Conservation (phyloP, 2,113 vertebrate genomes). For the Panthera uncia region DNA sequence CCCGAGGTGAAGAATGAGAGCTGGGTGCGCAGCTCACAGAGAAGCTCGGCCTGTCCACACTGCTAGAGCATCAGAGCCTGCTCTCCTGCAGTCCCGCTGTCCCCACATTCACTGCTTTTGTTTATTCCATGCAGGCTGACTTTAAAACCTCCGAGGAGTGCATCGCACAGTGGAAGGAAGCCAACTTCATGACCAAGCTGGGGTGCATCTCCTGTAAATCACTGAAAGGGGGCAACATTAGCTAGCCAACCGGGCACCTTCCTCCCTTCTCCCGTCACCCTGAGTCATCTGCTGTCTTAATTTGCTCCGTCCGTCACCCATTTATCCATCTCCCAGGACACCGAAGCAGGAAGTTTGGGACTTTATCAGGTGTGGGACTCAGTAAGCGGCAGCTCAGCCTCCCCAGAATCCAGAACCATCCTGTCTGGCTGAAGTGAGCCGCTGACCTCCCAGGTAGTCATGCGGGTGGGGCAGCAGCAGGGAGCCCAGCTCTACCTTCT, state of each 20-base stretch:
- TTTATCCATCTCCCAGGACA: neutral
- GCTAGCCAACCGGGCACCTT: constrained; percentile 82
- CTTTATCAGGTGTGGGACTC: neutral
- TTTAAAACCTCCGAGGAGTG: constrained; percentile 90
- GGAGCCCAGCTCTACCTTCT: neutral
- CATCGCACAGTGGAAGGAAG: constrained; percentile 94
- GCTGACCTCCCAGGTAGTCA: neutral
- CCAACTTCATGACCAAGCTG: constrained; percentile 93
- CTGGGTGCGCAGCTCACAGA: neutral
- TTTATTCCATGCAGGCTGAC: constrained; percentile 86
- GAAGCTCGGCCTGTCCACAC: neutral
- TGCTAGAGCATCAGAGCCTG: neutral
- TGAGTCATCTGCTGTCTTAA: neutral
- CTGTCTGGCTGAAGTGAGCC: neutral
- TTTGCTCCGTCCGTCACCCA: neutral
- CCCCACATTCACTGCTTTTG: neutral
- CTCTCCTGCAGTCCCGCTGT: neutral
- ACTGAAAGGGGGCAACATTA: constrained; percentile 94
- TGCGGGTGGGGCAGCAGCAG: neutral
- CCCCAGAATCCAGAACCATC: neutral
- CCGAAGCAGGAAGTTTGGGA: constrained; percentile 32
- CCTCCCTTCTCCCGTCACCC: neutral
- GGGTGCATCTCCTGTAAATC: constrained; percentile 94
- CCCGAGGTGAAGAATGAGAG: neutral
- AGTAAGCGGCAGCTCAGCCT: neutral